Evolutionary conservation across 2,113 vertebrate genomes (phyloP).

Genomic region (Cricetomys ansorgei): DNA sequence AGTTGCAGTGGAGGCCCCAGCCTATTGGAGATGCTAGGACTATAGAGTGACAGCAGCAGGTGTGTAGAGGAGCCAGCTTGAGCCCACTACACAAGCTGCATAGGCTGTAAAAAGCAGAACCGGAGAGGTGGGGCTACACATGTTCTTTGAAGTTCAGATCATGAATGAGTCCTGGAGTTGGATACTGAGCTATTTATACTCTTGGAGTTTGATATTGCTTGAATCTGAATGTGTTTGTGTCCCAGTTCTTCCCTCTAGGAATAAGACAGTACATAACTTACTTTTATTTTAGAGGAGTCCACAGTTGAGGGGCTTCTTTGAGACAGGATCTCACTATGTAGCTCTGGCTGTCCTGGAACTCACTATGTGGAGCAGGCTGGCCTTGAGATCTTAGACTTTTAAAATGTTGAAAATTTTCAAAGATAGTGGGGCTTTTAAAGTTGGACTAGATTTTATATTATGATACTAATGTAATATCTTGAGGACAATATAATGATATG

Average conservation of each 20-base stretch:
- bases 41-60: not conserved
- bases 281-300: not conserved
- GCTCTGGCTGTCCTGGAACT: not conserved
- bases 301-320: not conserved
- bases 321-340: not conserved
- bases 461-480: not conserved
- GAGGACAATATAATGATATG: not conserved
- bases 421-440: no score
- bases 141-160: not conserved
- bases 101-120: not conserved
- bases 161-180: not conserved
- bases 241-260: not conserved
- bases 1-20: not conserved
- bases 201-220: not conserved
- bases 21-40: no score
- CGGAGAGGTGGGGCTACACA: not conserved
- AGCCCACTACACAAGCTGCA: not conserved
- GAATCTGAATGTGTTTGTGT: not conserved
- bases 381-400: not conserved
- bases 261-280: not conserved
- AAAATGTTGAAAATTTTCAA: not conserved
- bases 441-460: not conserved
- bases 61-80: not conserved
- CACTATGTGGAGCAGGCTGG: not conserved
- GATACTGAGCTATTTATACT: not conserved